phyloP scores from a whole-genome alignment of 2,888 invertebrate species.

The Deilephila elpenor region DNA sequence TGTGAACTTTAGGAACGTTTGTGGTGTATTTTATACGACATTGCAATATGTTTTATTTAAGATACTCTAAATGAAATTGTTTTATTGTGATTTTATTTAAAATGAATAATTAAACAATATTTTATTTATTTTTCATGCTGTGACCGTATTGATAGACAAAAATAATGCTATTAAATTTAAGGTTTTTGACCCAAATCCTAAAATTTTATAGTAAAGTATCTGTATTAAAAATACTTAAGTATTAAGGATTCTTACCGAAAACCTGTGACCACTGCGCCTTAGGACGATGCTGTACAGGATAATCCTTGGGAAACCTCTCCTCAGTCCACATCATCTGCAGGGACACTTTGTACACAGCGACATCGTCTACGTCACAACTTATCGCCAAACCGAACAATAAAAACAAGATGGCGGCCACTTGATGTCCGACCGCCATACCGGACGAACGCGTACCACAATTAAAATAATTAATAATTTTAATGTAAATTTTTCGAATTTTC shows the following conservation, averaged over 20 bases:
- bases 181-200: no score
- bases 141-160: no score
- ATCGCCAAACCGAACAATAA: slow-evolving; percentile 52
- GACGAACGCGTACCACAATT: slow-evolving; percentile 48
- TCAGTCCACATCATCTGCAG: slow-evolving; percentile 95
- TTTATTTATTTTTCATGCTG: no score
- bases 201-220: no score
- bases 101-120: no score
- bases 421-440: slow-evolving; percentile 56
- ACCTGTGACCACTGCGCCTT: slow-evolving; percentile 96
- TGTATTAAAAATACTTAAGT: background rate
- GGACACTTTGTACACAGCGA: slow-evolving; percentile 94
- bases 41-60: no score
- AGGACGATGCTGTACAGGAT: slow-evolving; percentile 92
- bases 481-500: slow-evolving; percentile 47
- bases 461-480: slow-evolving; percentile 40
- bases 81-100: no score
- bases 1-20: background rate
- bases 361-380: slow-evolving; percentile 89
- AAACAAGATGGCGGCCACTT: slow-evolving; percentile 75
- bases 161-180: no score
- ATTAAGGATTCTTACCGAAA: slow-evolving; percentile 88
- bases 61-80: no score
- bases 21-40: no score
- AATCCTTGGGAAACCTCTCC: slow-evolving; percentile 94